These are phyloP conservation scores for Dromas ardeola DNA, from an alignment of 2,113 vertebrate genomes.

Conservation along the genomic window DNA sequence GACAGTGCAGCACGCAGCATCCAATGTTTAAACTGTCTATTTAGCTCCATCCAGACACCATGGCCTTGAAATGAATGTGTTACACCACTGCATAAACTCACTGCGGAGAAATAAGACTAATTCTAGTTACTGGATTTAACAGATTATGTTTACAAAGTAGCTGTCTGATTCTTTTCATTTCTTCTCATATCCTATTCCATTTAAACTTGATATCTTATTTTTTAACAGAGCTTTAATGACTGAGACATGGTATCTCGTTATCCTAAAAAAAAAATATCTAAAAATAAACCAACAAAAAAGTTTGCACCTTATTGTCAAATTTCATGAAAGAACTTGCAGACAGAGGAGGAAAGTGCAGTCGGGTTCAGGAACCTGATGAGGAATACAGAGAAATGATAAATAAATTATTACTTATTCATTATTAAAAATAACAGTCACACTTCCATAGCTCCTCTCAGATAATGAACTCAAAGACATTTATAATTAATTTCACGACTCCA, in stretches of 20 bases:
- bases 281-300: background rate
- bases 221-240: background rate
- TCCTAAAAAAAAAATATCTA: background rate
- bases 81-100: background rate
- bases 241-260: background rate
- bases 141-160: background rate
- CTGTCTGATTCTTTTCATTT: background rate
- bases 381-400: constrained; percentile 43
- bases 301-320: background rate
- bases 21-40: background rate
- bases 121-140: background rate
- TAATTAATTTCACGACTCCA: constrained; percentile 35
- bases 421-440: constrained; percentile 61
- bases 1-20: background rate
- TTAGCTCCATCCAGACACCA: background rate
- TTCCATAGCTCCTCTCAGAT: constrained; percentile 26
- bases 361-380: constrained; percentile 3
- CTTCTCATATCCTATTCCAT: background rate
- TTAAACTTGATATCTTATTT: background rate
- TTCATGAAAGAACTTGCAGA: background rate
- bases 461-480: constrained; percentile 42
- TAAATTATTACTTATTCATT: constrained; percentile 58
- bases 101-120: background rate
- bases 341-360: background rate
- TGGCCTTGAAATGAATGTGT: background rate